Base-by-base conservation (phyloP, 2,113 vertebrate species). In the Rhinopomastus cyanomelas region DNA sequence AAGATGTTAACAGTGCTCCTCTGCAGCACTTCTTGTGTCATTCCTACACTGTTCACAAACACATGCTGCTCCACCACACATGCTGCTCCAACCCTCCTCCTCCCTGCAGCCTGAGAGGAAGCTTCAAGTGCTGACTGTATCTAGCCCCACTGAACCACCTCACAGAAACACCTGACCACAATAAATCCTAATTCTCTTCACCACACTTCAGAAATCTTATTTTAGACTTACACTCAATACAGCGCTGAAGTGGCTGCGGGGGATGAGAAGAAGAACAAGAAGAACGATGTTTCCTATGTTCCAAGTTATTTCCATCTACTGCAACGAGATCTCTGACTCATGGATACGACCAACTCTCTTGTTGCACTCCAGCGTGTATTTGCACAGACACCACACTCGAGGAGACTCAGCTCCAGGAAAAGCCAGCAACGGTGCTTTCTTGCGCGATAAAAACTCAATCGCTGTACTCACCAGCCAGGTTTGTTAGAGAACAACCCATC, bases 401-500 rank as follows among this genome's bases (percentile, higher is more conserved):
- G 74, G 21, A 90, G 72, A 51, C 34, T 75, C 80, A 65, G 83
- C n/a, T 52, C 68, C 30, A 61, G 27, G 52, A 83, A 19, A 16
- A 92, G 49, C n/a, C 27, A 5, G 29, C 74, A 91, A 79, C 12
- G 76, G 14, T n/a, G 23, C 14, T 61, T 89, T 81, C 74, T 87
- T 51, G 17, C 56, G 29, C 76, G 74, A 84, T n/a, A 93, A 85
- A 85, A 88, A 92, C 62, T 91, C 81, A 94, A n/a, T 87, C 8
- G 2, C 32, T 81, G 69, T 55, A 34, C 66, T 81, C 88, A 76
- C 49, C 48, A 22, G 49, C 55, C 8, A 66, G 52, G 9, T 75
- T 79, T 83, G 52, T 78, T 87, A 65, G 11, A 55, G 53, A 68
- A 90, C 26, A 32, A 91, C 39, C 51, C 65, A 93, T 19, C 8